Conservation (phyloP, 2,113 vertebrate genomes). For the Meriones unguiculatus region DNA sequence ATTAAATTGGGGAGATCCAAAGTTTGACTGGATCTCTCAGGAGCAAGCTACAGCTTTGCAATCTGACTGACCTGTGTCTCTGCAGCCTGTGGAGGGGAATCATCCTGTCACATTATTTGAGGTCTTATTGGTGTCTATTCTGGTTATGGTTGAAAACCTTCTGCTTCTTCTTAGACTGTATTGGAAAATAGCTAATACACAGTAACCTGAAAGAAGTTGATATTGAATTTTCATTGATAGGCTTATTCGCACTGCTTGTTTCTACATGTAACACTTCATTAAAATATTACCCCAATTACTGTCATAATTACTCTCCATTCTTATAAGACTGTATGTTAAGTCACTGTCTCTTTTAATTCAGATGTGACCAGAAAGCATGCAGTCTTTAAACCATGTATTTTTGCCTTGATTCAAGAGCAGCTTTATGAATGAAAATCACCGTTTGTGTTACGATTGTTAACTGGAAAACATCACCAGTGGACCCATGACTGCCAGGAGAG, state of each 20-base stretch:
- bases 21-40: slow-evolving; percentile 80
- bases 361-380: not conserved
- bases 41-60: slow-evolving; percentile 81
- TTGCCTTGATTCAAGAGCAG: slow-evolving; percentile 39
- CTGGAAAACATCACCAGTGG: not conserved
- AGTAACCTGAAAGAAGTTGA: slow-evolving; percentile 61
- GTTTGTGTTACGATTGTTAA: not conserved
- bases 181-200: slow-evolving; percentile 57
- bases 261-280: slow-evolving; percentile 58
- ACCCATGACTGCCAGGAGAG: not conserved
- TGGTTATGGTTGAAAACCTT: slow-evolving; percentile 68
- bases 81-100: slow-evolving; percentile 2
- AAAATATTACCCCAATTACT: slow-evolving; percentile 63
- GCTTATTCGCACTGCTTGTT: slow-evolving; percentile 35
- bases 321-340: slow-evolving; percentile 41
- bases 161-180: slow-evolving; percentile 74
- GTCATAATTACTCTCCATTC: slow-evolving; percentile 49
- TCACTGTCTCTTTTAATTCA: slow-evolving; percentile 53
- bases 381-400: slow-evolving; percentile 12
- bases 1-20: slow-evolving; percentile 84
- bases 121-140: slow-evolving; percentile 76
- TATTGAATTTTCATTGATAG: slow-evolving; percentile 53
- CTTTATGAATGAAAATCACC: slow-evolving; percentile 42
- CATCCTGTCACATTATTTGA: slow-evolving; percentile 53
- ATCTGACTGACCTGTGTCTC: slow-evolving; percentile 40